These are phyloP conservation scores for Edolisoma coerulescens DNA, from an alignment of 2,113 vertebrate species.

Conservation along the genomic window DNA sequence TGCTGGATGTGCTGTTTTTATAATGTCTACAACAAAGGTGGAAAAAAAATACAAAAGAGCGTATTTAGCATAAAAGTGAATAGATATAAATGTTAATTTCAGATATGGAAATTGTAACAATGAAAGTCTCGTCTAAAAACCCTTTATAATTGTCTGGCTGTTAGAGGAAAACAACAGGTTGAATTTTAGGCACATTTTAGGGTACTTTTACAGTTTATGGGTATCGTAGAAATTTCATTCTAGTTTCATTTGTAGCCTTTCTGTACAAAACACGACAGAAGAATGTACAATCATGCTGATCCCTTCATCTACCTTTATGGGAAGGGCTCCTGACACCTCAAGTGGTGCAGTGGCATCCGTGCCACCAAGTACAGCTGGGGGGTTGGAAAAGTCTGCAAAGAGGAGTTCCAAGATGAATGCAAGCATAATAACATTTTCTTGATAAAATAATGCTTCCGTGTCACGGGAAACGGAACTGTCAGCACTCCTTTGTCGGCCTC, in stretches of 20 bases:
- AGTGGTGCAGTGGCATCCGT: not conserved
- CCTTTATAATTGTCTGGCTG: rapidly evolving
- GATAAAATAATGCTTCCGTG: conserved; percentile 62
- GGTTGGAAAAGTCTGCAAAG: not conserved
- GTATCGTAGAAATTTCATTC: not conserved
- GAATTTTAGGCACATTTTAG: not conserved
- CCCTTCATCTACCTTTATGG: not conserved
- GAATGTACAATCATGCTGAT: not conserved
- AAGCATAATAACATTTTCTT: conserved; percentile 55
- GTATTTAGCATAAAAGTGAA: not conserved
- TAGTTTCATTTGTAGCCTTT: not conserved
- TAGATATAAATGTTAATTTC: not conserved
- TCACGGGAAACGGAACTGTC: conserved; percentile 54
- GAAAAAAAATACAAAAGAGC: not conserved
- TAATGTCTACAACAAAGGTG: not conserved
- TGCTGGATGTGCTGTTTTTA: conserved; percentile 14
- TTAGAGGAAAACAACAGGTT: not conserved
- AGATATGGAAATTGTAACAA: not conserved
- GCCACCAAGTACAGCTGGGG: not conserved
- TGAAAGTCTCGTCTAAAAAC: not conserved
- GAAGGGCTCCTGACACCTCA: not conserved
- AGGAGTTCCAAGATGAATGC: conserved; percentile 2
- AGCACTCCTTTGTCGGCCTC: conserved; percentile 52
- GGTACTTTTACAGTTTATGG: not conserved
- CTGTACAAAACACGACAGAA: not conserved